Conservation (phyloP, 53 echinoderm and acorn worm species). For the Holothuria scabra region DNA sequence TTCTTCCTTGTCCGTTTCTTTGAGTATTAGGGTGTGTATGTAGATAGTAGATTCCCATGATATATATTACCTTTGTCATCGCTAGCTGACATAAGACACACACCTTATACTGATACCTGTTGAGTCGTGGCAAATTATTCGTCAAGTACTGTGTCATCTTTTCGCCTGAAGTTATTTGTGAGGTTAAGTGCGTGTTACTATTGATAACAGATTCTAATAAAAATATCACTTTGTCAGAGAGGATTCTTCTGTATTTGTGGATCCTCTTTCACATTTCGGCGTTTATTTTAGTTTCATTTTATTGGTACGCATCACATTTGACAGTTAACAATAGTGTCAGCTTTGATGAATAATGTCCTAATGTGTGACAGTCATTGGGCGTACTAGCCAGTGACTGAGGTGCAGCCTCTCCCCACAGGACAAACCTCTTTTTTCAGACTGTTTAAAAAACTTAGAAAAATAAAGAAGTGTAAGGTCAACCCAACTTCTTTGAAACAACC, state of each 20-base stretch:
- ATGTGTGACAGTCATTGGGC: no score
- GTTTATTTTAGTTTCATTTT: conserved; percentile 14
- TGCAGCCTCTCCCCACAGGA: no score
- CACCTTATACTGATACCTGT: conserved; percentile 25
- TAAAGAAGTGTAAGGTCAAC: no score
- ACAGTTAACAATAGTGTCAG: background rate
- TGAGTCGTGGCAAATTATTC: conserved; percentile 38
- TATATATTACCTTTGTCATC: conserved; percentile 18
- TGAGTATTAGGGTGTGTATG: no score
- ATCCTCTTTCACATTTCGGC: background rate
- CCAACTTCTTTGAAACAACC: no score
- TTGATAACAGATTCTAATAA: conserved; percentile 1
- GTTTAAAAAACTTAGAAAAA: no score
- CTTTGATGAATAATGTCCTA: background rate
- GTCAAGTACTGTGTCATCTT: conserved; percentile 19
- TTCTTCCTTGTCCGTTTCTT: background rate
- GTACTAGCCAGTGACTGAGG: no score
- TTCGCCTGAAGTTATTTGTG: conserved; percentile 36
- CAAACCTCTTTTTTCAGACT: no score
- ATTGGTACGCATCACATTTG: conserved; percentile 15
- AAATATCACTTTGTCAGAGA: conserved; percentile 10
- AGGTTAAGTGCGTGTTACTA: conserved; percentile 42
- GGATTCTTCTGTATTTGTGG: conserved; percentile 8
- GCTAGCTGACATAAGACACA: conserved; percentile 30
- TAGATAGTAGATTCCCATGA: conserved; percentile 21